Conservation (phyloP, 1,140 invertebrate genomes). For the Lepidostoma basale region DNA sequence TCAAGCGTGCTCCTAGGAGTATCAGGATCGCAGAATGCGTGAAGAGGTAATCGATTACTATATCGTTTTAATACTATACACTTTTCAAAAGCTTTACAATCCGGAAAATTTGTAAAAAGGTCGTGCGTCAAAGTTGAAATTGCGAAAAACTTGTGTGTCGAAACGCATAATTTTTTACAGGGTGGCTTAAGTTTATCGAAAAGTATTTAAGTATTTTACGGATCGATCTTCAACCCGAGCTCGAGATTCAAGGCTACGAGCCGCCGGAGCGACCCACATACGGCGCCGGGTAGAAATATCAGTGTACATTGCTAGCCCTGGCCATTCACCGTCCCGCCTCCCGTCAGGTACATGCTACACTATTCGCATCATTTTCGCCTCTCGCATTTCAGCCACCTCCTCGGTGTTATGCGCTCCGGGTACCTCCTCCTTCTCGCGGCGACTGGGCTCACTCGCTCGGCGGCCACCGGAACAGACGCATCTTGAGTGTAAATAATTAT, state of each 20-base stretch:
- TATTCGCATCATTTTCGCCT: constrained; percentile 39
- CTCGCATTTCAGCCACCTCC: constrained; percentile 40
- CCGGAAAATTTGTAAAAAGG: background rate
- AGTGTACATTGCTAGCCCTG: constrained; percentile 35
- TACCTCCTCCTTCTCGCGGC: constrained; percentile 34
- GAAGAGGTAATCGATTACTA: constrained; percentile 37
- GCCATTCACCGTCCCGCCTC: constrained; percentile 45
- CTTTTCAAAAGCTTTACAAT: background rate
- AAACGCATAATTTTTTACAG: background rate
- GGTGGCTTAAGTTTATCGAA: background rate
- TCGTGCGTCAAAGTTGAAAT: background rate
- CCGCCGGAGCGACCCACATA: constrained; percentile 37
- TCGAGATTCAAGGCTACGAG: constrained; percentile 42
- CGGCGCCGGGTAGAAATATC: constrained; percentile 41
- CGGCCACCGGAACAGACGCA: constrained; percentile 39
- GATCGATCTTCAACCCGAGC: constrained; percentile 17
- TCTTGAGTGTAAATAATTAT: constrained; percentile 40
- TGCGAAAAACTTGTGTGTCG: background rate
- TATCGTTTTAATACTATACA: constrained; percentile 22
- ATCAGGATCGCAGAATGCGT: constrained; percentile 25
- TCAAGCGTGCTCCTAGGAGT: constrained; percentile 39
- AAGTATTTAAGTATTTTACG: background rate
- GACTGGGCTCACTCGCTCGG: constrained; percentile 35
- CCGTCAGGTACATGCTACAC: constrained; percentile 38
- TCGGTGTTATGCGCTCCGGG: constrained; percentile 25